Evolutionary conservation across 1,140 invertebrate species (phyloP).

Genomic region (Gonatopus flavifemur): DNA sequence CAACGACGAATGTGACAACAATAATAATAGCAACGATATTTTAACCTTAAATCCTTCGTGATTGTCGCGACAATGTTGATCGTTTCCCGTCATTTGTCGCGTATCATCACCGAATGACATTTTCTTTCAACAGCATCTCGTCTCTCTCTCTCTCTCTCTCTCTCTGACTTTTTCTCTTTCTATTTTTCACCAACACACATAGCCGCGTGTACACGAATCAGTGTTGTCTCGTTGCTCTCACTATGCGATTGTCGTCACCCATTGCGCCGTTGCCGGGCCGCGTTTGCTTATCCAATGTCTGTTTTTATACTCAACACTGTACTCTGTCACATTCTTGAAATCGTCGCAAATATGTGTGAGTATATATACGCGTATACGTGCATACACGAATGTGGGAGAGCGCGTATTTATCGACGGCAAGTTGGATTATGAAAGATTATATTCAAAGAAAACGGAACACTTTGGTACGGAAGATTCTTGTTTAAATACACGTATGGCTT

Average conservation of each 20-base stretch:
- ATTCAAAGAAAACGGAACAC: too few species aligned
- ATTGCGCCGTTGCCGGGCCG: conserved; percentile 22
- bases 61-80: conserved; percentile 33
- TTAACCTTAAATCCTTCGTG: conserved; percentile 27
- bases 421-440: too few species aligned
- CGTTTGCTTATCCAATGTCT: too few species aligned
- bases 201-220: too few species aligned
- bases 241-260: conserved; percentile 19
- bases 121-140: conserved; percentile 34
- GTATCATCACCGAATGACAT: conserved; percentile 45
- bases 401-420: too few species aligned
- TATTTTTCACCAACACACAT: neutral
- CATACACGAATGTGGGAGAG: too few species aligned
- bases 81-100: conserved; percentile 38
- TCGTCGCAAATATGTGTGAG: conserved; percentile 21
- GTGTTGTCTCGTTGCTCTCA: conserved; percentile 14
- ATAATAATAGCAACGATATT: conserved; percentile 15
- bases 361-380: too few species aligned
- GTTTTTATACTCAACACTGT: too few species aligned
- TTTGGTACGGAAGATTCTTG: too few species aligned
- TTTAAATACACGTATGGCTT: too few species aligned
- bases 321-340: conserved; percentile 42
- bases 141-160: conserved; percentile 17
- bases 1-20: conserved; percentile 9
- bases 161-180: conserved; percentile 4